A percentile compares a stretch with the other conserved stretches of the same genome.
phyloP scores from a whole-genome alignment of 2,888 invertebrate species.

The Colletes collaris region DNA sequence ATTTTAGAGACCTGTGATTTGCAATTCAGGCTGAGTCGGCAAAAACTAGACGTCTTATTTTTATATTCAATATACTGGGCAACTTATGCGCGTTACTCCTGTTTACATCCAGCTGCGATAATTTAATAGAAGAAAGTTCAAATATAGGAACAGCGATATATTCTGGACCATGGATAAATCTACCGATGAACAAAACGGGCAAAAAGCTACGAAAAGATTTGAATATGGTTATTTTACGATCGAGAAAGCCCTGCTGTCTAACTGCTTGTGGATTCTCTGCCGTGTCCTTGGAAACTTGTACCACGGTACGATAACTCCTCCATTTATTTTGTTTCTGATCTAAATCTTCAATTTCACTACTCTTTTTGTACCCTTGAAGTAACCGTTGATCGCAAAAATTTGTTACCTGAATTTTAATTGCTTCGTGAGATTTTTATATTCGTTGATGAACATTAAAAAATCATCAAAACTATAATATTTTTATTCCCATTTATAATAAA shows the following conservation, averaged over 20 bases:
- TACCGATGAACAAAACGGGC: background rate
- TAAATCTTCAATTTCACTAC: too few relatives aligned
- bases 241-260: background rate
- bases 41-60: background rate
- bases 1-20: too few relatives aligned
- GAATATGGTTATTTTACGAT: constrained; percentile 29
- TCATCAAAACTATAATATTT: too few relatives aligned
- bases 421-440: too few relatives aligned
- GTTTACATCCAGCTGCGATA: constrained; percentile 37
- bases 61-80: background rate
- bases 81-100: constrained; percentile 16
- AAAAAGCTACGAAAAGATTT: constrained; percentile 46
- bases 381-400: too few relatives aligned
- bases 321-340: too few relatives aligned
- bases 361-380: too few relatives aligned
- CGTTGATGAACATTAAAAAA: too few relatives aligned
- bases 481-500: too few relatives aligned
- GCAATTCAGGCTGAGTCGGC: constrained; percentile 3
- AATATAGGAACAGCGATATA: background rate
- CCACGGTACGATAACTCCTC: too few relatives aligned
- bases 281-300: too few relatives aligned
- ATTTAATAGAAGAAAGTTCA: background rate
- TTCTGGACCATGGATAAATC: background rate
- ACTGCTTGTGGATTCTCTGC: constrained; percentile 47
- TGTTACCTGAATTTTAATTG: too few relatives aligned